Base-by-base conservation (phyloP, 2,888 invertebrate species). In the Drosophila kanekoi region DNA sequence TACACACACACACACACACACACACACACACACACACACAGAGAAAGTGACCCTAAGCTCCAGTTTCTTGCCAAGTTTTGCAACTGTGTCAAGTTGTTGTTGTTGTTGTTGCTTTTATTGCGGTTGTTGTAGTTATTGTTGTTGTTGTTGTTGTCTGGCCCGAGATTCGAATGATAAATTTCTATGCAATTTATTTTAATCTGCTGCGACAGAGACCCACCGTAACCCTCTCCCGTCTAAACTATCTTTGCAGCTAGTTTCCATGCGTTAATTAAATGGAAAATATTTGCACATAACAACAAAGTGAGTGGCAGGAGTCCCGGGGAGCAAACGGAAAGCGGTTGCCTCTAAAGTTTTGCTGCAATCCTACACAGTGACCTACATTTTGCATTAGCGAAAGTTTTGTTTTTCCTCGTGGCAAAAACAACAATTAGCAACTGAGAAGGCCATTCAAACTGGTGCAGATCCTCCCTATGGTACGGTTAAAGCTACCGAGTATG, bases 161-260 rank as follows among this genome's bases (percentile, higher is more conserved):
- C 64, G 51, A 80, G 87, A 84, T 82, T 74, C 80, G 61, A 82
- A 82, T 87, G 84, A 85, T 85, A 85, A 85, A 85, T 85, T 82
- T 85, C 87, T 70, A 63, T 80, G 84, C 74, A 85, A 85, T 85
- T 85, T 85, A 87, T 85, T 87, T 85, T 87, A 87, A 84, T 85
- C 87, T 81, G 81, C 68, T 77, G 80, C 80, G 87, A 76, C 78
- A 74, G 80, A 76, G 60, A 18, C n/a, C 45, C 44, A 35, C 37
- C 33, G 33, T 18, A 35, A 20, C 10, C 13, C 43, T 4, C 14
- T 1, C 11, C 8, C 37, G 23, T 1, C 35, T 11, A 18, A 37
- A 63, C 44, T 64, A 48, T 51, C 44, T 38, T 38, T 48, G 54
- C 68, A 67, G 71, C 64, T 66, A 74, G 73, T 76, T 85, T 71